Base-by-base conservation (phyloP, 2,113 vertebrate genomes). In the Scophthalmus maximus region DNA sequence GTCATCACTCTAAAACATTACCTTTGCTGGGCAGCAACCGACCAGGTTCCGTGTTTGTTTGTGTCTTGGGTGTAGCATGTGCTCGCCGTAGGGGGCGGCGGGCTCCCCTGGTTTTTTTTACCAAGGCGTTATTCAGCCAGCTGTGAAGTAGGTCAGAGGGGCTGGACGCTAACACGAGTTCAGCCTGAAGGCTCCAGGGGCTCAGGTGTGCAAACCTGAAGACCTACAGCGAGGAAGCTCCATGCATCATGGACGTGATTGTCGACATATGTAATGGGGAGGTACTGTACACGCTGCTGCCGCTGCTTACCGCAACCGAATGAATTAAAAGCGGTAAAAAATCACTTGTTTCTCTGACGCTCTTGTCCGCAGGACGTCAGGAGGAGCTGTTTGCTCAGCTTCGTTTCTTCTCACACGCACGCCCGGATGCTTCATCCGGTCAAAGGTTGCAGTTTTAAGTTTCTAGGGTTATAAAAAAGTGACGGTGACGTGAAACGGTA, bases 191-290 rank as follows among this genome's bases (percentile, higher is more conserved):
- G 27, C n/a, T 42, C 42, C n/a, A 6, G 8, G 42, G 42, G 63
- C 77, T 73, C 82, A 87, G 83, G 68, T 79, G 83, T 66, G 47
- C 20, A n/a, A n/a, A 34, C 25, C 23, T 47, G 55, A 25, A 78
- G n/a, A 57, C 29, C 32, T 9, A 49, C 17, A 52, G 27, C 0
- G 18, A 40, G 36, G 17, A 40, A 15, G 36, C 36, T 40, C 12
- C 36, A 38, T 40, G 36, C 12, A 40, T 40, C 6, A 40, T 15
- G 36, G 14, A 17, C 18, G 0, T 46, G n/a, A n/a, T n/a, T 46
- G 42, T 20, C 18, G 17, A 46, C 7, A n/a, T n/a, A n/a, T n/a
- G n/a, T n/a, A n/a, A n/a, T 46, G 7, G 14, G 17, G 11, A 7
- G 7, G 18, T 8, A 46, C 42, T n/a, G 42, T 44, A 44, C 42